Conservation (phyloP, 2,797 vertebrate species). For the Sebastes jordani region DNA sequence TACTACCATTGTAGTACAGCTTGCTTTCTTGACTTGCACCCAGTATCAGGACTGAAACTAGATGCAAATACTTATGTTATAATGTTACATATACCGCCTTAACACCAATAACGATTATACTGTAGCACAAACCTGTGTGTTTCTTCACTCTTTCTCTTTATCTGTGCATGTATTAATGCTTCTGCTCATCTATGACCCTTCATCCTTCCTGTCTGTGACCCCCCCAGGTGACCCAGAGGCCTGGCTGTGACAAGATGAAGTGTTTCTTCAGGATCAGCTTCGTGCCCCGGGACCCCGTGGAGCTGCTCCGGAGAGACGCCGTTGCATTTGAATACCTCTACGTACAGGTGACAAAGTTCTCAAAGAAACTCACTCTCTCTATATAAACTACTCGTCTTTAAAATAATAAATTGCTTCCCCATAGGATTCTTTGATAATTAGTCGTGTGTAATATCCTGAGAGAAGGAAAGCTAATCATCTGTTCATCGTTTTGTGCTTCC, state of each 20-base stretch:
- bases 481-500: conserved; percentile 21
- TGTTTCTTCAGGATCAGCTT: conserved; percentile 98
- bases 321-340: conserved; percentile 98
- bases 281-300: conserved; percentile 96
- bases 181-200: not conserved
- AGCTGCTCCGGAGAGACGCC: conserved; percentile 93
- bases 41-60: no score
- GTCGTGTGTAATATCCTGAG: conserved; percentile 19
- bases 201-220: not conserved
- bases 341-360: conserved; percentile 62
- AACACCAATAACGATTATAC: no score
- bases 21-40: no score
- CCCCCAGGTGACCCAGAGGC: conserved; percentile 93
- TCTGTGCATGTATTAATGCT: not conserved
- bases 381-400: not conserved
- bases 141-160: not conserved
- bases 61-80: no score
- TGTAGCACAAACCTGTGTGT: not conserved
- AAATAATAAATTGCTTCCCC: conserved; percentile 25
- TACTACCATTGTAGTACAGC: no score
- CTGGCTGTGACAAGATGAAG: conserved; percentile 95
- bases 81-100: no score
- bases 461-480: conserved; percentile 27
- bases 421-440: conserved; percentile 32
- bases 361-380: not conserved